These are phyloP conservation scores for Melieria crassipennis DNA, from an alignment of 2,888 invertebrate genomes.

Conservation along the genomic window DNA sequence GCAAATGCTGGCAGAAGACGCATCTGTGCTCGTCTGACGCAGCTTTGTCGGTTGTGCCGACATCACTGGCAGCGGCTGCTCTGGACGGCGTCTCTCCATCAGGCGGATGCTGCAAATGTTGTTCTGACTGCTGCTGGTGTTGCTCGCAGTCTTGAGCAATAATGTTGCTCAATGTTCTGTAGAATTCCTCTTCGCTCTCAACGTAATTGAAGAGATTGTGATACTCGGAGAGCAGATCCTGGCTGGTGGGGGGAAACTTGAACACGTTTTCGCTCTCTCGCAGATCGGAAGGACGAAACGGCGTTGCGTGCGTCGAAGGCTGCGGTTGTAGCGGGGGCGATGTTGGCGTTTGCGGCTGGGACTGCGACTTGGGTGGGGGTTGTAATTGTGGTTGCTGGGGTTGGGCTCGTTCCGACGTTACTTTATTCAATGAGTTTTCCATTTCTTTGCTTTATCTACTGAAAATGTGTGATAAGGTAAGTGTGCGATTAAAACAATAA, in stretches of 20 bases:
- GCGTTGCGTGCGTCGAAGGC: conserved; percentile 41
- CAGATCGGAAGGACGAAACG: conserved; percentile 57
- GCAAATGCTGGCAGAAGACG: conserved; percentile 53
- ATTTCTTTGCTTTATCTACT: conserved; percentile 2
- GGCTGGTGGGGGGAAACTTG: conserved; percentile 52
- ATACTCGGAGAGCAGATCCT: conserved; percentile 47
- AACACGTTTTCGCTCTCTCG: conserved; percentile 52
- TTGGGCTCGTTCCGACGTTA: neutral
- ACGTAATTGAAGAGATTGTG: conserved; percentile 53
- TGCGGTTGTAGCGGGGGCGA: conserved; percentile 37
- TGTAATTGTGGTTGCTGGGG: conserved; percentile 17
- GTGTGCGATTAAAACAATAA: neutral
- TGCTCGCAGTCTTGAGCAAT: conserved; percentile 47
- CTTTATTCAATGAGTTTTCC: neutral
- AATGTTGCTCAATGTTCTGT: conserved; percentile 53
- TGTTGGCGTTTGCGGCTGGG: conserved; percentile 38
- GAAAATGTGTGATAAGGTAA: neutral
- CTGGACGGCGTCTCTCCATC: conserved; percentile 26
- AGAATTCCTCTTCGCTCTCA: conserved; percentile 53
- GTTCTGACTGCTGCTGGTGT: conserved; percentile 17
- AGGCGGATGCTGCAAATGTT: conserved; percentile 7
- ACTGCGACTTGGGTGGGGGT: conserved; percentile 32
- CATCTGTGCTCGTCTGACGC: conserved; percentile 50
- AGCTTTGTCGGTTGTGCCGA: conserved; percentile 3
- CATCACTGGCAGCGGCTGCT: neutral